Evolutionary conservation across 1,140 invertebrate species (phyloP), one percentile per base, ranked within the genome.

Genomic region (Heliconius hewitsoni): DNA sequence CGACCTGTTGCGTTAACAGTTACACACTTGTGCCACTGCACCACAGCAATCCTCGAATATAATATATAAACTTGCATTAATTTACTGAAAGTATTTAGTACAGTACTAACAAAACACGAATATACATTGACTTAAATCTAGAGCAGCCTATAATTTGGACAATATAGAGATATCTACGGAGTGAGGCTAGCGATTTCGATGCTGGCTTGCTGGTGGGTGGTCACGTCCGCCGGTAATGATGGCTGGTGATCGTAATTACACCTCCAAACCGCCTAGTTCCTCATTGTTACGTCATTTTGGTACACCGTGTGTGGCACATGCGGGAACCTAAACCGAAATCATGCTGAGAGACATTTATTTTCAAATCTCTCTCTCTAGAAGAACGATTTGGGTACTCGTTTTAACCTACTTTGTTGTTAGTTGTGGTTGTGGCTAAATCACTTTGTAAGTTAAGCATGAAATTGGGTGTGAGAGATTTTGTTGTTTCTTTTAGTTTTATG

Each of bases 241-340:
- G 81, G 71, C 80, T 86, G 88, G 88, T 88, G 89, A 89, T 83
- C 77, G 85, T 91, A 91, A 92, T 92, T 91, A 92, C 85, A 86
- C 83, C 86, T 86, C 82, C 79, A 88, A 86, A 87, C 83, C 84
- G 82, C 87, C 86, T 88, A 89, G 86, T 89, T 86, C 89, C 83
- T 89, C 85, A 88, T 87, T 87, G 89, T 92, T 91, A 84, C 86
- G 87, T 81, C 76, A 75, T 82, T 30, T 83, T 81, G 79, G 79
- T 83, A 76, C 88, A 83, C 79, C 83, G 89, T 90, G 90, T 92
- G 89, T 87, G 88, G 89, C 79, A 57, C 76, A 77, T 50, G 77
- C 76, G 75, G 70, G 71, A 46, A 57, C 50, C 23, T 66, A 27
- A 57, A 46, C 79, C 50, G 78, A 78, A 74, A 27, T 78, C 74